These are phyloP conservation scores for Tetragonisca angustula DNA, from an alignment of 2,888 invertebrate genomes.

Conservation along the genomic window DNA sequence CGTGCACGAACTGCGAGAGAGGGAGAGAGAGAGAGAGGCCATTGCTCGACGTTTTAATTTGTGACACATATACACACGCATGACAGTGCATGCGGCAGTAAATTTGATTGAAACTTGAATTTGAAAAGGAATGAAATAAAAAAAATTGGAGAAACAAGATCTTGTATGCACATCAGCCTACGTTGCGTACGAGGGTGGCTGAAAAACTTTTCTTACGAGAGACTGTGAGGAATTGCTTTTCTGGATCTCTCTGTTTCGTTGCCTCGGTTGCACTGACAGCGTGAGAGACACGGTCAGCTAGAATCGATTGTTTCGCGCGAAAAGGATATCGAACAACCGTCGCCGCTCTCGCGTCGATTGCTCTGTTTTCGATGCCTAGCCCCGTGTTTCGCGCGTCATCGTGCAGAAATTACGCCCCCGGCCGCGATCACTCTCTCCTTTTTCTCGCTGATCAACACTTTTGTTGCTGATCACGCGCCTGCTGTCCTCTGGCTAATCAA, in stretches of 20 bases:
- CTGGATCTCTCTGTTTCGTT: background rate
- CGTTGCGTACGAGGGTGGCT: no score
- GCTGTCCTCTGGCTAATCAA: no score
- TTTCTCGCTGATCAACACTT: background rate
- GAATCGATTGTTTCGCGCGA: constrained; percentile 60
- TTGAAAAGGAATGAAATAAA: no score
- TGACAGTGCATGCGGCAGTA: no score
- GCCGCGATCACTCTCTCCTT: background rate
- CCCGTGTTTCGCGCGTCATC: constrained; percentile 24
- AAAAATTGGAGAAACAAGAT: no score
- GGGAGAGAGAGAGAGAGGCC: background rate
- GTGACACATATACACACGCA: constrained; percentile 5
- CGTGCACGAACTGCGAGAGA: background rate
- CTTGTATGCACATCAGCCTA: no score
- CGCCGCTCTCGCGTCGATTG: constrained; percentile 35
- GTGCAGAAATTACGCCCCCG: constrained; percentile 23
- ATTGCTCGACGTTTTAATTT: constrained; percentile 30
- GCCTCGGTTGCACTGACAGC: background rate
- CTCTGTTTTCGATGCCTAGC: constrained; percentile 38
- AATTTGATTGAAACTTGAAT: no score
- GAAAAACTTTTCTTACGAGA: no score
- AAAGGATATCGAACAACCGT: constrained; percentile 47
- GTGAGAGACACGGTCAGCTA: constrained; percentile 35
- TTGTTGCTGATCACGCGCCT: no score
- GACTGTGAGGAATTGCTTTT: background rate